These are phyloP conservation scores for Rhagoletis zephyria DNA, from an alignment of 1,140 invertebrate species.

Conservation along the genomic window DNA sequence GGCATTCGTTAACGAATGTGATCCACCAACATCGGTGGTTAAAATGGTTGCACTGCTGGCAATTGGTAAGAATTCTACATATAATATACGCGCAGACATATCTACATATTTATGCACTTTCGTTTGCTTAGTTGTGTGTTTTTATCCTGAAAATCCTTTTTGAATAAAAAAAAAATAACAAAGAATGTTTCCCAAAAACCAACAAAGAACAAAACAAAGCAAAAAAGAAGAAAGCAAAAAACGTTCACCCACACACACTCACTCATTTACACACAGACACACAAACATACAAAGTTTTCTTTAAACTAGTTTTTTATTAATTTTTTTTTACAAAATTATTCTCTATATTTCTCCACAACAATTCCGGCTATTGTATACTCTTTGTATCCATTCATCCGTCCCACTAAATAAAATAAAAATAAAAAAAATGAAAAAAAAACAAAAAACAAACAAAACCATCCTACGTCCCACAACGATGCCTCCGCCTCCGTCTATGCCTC, in stretches of 20 bases:
- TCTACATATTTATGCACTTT: slow-evolving; percentile 21
- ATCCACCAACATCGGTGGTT: slow-evolving; percentile 82
- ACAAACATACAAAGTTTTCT: slow-evolving; percentile 26
- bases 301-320: slow-evolving; percentile 50
- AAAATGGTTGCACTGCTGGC: slow-evolving; percentile 86
- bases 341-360: slow-evolving; percentile 33
- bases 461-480: slow-evolving; percentile 36
- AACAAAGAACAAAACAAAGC: neutral
- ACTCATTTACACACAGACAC: neutral
- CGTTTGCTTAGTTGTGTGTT: slow-evolving; percentile 15
- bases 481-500: slow-evolving; percentile 39
- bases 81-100: neutral
- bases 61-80: slow-evolving; percentile 78
- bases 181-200: neutral
- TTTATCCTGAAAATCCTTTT: slow-evolving; percentile 7
- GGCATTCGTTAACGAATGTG: slow-evolving; percentile 88
- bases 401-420: slow-evolving; percentile 36
- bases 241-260: neutral
- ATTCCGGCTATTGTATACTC: slow-evolving; percentile 45
- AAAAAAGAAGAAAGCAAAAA: neutral
- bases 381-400: slow-evolving; percentile 44
- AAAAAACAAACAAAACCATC: slow-evolving; percentile 48
- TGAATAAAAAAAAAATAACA: neutral
- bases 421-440: neutral
- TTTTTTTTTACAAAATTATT: slow-evolving; percentile 48